A percentile compares a stretch with the other conserved stretches of the same genome.
Conservation (phyloP, 1,140 invertebrate genomes). For the Latrodectus geometricus region DNA sequence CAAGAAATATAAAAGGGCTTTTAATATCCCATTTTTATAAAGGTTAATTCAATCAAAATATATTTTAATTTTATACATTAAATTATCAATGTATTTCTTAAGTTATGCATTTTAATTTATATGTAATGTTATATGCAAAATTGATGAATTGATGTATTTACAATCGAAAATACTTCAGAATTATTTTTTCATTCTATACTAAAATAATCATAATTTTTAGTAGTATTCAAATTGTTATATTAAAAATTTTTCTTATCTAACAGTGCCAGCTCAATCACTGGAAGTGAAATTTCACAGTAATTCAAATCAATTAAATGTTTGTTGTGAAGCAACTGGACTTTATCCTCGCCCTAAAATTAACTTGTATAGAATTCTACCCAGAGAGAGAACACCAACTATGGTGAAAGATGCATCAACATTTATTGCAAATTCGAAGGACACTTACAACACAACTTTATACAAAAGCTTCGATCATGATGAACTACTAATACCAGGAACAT, state of each 20-base stretch:
- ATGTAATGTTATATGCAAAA: no score
- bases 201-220: no score
- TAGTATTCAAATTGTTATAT: no score
- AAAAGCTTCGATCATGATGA: slow-evolving; percentile 31
- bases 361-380: slow-evolving; percentile 20
- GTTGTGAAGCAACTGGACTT: slow-evolving; percentile 49
- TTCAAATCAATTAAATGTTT: slow-evolving; percentile 24
- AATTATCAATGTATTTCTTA: no score
- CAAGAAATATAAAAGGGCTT: no score
- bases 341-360: slow-evolving; percentile 41
- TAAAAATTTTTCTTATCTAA: not conserved
- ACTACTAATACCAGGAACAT: slow-evolving; percentile 8
- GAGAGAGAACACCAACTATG: slow-evolving; percentile 10
- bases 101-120: no score
- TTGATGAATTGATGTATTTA: not conserved
- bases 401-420: slow-evolving; percentile 26
- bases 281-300: slow-evolving; percentile 37
- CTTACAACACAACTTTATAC: slow-evolving; percentile 33
- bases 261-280: slow-evolving; percentile 51
- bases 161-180: no score
- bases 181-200: no score
- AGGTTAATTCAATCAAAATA: no score
- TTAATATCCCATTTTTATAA: no score
- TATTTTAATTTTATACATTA: no score
- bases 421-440: slow-evolving; percentile 11